These are phyloP conservation scores for Flexamia atlantica DNA, from an alignment of 2,888 invertebrate species.

Conservation along the genomic window DNA sequence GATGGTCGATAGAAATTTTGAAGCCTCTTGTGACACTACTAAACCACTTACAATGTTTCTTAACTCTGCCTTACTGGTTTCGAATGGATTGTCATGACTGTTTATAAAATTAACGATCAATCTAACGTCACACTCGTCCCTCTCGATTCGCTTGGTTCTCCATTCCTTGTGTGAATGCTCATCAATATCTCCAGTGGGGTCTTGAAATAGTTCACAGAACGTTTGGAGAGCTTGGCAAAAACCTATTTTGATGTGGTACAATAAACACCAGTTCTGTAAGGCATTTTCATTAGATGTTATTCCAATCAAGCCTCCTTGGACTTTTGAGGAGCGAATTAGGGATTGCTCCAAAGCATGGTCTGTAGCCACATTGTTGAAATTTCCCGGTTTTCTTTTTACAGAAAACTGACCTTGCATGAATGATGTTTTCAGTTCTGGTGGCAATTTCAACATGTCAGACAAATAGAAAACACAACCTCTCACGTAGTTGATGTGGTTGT, in stretches of 20 bases:
- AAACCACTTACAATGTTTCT: slow-evolving; percentile 37
- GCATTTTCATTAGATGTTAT: slow-evolving; percentile 41
- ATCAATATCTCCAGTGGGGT: slow-evolving; percentile 34
- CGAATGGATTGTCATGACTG: slow-evolving; percentile 18
- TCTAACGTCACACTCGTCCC: neutral
- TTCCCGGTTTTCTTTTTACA: slow-evolving; percentile 25
- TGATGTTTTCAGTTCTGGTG: slow-evolving; percentile 3
- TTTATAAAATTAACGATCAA: slow-evolving; percentile 17
- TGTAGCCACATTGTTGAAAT: slow-evolving; percentile 23
- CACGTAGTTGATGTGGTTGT: slow-evolving; percentile 25
- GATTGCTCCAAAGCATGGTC: slow-evolving; percentile 40
- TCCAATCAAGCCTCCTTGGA: slow-evolving; percentile 21
- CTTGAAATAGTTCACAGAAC: slow-evolving; percentile 26
- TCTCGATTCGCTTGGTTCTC: neutral
- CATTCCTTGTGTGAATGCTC: slow-evolving; percentile 27
- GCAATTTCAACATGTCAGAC: neutral
- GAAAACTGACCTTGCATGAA: slow-evolving; percentile 27
- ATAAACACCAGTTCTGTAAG: slow-evolving; percentile 9
- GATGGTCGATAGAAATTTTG: slow-evolving; percentile 36
- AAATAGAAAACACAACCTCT: slow-evolving; percentile 37
- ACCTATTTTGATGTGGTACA: slow-evolving; percentile 34
- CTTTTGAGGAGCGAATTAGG: slow-evolving; percentile 25
- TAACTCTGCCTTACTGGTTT: slow-evolving; percentile 4
- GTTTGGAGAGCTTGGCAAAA: slow-evolving; percentile 21
- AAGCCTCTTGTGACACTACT: neutral